Conservation (phyloP, 2,113 vertebrate genomes). For the Peucedramus taeniatus region DNA sequence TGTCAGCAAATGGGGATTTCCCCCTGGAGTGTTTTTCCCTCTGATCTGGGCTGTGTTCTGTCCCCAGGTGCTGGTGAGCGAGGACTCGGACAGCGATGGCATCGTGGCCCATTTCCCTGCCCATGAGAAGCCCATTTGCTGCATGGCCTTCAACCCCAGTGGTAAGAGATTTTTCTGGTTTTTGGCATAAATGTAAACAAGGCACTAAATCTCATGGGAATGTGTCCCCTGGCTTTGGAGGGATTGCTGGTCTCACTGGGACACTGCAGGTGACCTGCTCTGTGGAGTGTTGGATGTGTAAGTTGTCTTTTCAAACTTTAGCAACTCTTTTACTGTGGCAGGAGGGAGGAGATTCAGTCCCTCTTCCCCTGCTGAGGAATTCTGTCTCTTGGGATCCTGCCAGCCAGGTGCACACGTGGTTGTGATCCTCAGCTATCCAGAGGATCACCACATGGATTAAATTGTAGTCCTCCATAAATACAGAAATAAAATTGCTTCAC, state of each 20-base stretch:
- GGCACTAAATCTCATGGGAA: not conserved
- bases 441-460: not conserved
- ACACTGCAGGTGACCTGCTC: not conserved
- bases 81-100: constrained; percentile 92
- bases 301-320: not conserved
- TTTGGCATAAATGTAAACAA: not conserved
- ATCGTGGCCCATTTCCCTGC: constrained; percentile 98
- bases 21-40: not conserved
- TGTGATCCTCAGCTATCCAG: not conserved
- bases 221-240: not conserved
- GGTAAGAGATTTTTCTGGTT: constrained; percentile 74
- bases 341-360: not conserved
- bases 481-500: accelerated
- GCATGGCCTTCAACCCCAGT: constrained; percentile 96
- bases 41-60: not conserved
- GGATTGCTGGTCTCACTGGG: not conserved
- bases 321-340: accelerated
- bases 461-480: not conserved
- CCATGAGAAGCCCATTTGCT: constrained; percentile 97
- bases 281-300: not conserved
- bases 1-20: accelerated
- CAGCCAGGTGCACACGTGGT: not conserved
- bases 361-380: not conserved
- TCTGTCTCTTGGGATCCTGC: not conserved
- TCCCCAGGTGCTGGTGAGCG: constrained; percentile 91